Base-by-base conservation (phyloP, 1,140 invertebrate genomes). In the Drosophila ercepeae region DNA sequence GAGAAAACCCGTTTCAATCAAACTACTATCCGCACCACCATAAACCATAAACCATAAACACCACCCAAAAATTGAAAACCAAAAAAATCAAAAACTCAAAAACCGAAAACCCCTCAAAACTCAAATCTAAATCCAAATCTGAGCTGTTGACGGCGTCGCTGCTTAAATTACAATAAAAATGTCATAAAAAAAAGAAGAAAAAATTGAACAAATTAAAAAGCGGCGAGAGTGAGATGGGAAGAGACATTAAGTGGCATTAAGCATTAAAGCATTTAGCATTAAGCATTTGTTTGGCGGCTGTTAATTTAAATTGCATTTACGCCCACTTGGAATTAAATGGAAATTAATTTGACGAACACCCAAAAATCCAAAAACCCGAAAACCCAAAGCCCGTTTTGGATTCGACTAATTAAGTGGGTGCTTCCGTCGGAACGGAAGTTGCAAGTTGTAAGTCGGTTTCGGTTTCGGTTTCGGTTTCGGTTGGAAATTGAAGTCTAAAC, bases 251-350 rank as follows among this genome's bases (percentile, higher is more conserved):
- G 67, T 60, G 60, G 67, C 45, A 25, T 25, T 25, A 25, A 25
- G 45, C 61, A 65, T 65, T n/a, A n/a, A n/a, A n/a, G n/a, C n/a
- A n/a, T n/a, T n/a, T n/a, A n/a, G 68, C 46, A 29, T 29, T 29
- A 29, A 29, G 45, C 60, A 67, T 67, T 21, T 21, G 21, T 71
- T 41, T 58, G 41, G 63, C 72, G 83, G 82, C 68, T 84, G 76
- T 88, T 86, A 81, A 86, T 88, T 84, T 86, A 73, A 84, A 84
- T 84, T 84, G 81, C 76, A 86, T 84, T 86, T 86, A 71, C 81
- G 82, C 82, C 82, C 76, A 81, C 81, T 88, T 81, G 61, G 78
- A 86, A 86, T 81, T 81, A 86, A 86, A 86, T 88, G 81, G 78
- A 77, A 86, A 86, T 86, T 86, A 86, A 86, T 86, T 86, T 86